Percentiles rank a stretch among this genome's conserved stretches.
These are phyloP conservation scores for Corythornis cristatus DNA, from an alignment of 2,113 vertebrate genomes.

Conservation along the genomic window DNA sequence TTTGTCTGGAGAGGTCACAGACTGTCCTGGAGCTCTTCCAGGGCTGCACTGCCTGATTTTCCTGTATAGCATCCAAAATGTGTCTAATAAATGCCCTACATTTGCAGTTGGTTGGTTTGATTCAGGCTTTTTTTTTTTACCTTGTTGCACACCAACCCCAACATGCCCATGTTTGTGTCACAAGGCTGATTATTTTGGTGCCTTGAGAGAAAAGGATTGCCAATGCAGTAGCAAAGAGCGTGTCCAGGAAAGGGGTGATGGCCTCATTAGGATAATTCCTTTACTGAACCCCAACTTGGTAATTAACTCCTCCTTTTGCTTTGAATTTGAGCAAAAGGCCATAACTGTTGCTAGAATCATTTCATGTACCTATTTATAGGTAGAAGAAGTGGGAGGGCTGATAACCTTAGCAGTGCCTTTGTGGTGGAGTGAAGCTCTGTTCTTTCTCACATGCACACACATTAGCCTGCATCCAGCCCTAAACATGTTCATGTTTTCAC, in stretches of 20 bases:
- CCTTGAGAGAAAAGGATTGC: not conserved
- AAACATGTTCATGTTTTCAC: not conserved
- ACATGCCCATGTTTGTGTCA: not conserved
- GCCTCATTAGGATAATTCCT: not conserved
- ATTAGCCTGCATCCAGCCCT: not conserved
- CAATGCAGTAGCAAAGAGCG: not conserved
- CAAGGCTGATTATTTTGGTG: not conserved
- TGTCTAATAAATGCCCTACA: not conserved
- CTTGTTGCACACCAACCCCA: not conserved
- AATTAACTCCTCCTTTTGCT: not conserved
- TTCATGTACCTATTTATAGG: not conserved
- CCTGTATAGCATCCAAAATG: not conserved
- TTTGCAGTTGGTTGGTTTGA: not conserved
- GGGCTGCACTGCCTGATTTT: not conserved
- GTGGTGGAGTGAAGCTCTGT: conserved; percentile 5
- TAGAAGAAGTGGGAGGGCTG: conserved; percentile 11
- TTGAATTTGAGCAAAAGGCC: not conserved
- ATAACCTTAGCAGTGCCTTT: conserved; percentile 15
- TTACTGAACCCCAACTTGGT: not conserved
- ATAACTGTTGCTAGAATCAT: not conserved
- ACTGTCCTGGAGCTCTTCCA: not conserved
- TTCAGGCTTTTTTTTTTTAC: not conserved
- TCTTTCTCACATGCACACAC: conserved; percentile 11
- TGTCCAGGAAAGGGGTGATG: not conserved
- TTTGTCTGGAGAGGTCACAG: not conserved